phyloP scores from a whole-genome alignment of 2,797 vertebrate species.

The Garrulus glandarius region DNA sequence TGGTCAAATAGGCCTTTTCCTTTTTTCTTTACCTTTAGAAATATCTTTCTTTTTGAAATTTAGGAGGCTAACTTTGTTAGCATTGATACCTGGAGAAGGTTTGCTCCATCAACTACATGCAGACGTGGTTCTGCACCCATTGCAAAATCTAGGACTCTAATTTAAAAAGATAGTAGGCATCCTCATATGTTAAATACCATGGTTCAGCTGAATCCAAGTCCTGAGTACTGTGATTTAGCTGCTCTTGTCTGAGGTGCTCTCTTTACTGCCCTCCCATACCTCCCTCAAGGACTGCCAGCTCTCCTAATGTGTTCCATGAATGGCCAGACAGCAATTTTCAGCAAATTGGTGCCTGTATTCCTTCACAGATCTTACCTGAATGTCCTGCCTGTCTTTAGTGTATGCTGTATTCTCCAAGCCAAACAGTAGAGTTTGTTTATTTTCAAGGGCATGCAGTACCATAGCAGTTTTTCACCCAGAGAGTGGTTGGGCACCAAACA shows the following conservation, averaged over 20 bases:
- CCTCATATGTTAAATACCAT: neutral
- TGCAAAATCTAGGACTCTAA: neutral
- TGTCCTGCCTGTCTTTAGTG: neutral
- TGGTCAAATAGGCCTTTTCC: neutral
- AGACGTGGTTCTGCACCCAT: neutral
- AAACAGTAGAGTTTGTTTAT: neutral
- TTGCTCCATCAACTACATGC: fast-evolving
- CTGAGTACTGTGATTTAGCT: neutral
- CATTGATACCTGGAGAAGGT: neutral
- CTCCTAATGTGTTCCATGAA: neutral
- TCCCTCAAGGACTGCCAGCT: neutral
- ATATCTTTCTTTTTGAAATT: neutral
- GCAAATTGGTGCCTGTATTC: neutral
- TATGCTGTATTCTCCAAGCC: neutral
- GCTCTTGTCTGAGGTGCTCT: neutral
- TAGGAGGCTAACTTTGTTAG: neutral
- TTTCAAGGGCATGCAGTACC: neutral
- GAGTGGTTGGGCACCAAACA: neutral
- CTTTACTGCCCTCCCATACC: neutral
- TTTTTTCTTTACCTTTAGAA: neutral
- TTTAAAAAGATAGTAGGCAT: neutral
- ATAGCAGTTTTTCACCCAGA: neutral
- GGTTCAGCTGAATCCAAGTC: neutral
- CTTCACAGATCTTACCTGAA: neutral
- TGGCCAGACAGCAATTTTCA: neutral